Base-by-base conservation (phyloP, 1,140 invertebrate species). In the Brachionus asplanchnoidis region DNA sequence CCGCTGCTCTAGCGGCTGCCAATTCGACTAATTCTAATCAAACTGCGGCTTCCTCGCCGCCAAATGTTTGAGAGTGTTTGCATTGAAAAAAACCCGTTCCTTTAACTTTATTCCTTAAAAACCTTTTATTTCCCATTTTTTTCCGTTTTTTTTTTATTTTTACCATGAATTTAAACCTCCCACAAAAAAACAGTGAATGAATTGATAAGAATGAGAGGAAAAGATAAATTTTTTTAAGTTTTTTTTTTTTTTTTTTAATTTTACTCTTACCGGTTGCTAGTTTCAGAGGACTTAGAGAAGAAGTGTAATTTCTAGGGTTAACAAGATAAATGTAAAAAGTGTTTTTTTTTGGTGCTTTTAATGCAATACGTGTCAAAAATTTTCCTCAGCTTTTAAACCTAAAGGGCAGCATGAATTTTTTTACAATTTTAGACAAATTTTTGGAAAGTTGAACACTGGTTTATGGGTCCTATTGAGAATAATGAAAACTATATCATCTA, bases 201-300 rank as follows among this genome's bases (percentile, higher is more conserved):
- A 32, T 68, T 68, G 65, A 68, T 68, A 68, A 68, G 65, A 68
- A 36, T 40, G 68, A 73, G 68, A 40, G 36, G 32, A 73, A n/a
- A 40, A 12, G 32, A 73, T 73, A 36, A 36, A 17, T 73, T 73
- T 73, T 36, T 68, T 36, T 36, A 65, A n/a, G 14, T 1, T 11
- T 40, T 73, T 73, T 73, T 70, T 40, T 73, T 73, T 73, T 70
- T 36, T 70, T 70, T 73, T 40, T 17, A 9, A 40, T 73, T 73
- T 73, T 20, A 73, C 28, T 73, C 28, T 73, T 73, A 73, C 68
- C 68, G 68, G 68, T 73, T 73, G 68, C 68, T 73, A 73, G 68
- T 73, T 73, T 73, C 36, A 73, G 32, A 73, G 28, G 36, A 73
- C 17, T 56, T 56, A 56, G 53, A 56, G n/a, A 56, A 56, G 17